phyloP scores from a whole-genome alignment of 2,888 invertebrate genomes.

The Cryptus viduatorius region DNA sequence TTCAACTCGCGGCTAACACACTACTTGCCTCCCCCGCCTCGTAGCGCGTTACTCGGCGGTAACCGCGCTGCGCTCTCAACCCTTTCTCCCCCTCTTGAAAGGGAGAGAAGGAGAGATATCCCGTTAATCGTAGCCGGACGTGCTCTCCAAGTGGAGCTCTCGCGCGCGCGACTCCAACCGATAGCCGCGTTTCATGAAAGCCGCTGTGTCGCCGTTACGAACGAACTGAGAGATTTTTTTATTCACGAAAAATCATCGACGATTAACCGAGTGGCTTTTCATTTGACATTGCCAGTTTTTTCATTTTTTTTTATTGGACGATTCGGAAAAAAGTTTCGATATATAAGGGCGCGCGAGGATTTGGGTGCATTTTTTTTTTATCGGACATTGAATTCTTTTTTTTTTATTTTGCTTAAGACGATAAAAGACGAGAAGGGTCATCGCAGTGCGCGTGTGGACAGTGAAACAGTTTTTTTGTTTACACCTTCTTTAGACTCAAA shows the following conservation, averaged over 20 bases:
- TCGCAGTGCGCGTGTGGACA: slow-evolving; percentile 50
- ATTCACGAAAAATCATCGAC: slow-evolving; percentile 10
- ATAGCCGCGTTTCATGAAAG: slow-evolving; percentile 30
- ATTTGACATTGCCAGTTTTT: not conserved
- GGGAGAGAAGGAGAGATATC: slow-evolving; percentile 63
- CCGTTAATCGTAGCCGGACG: slow-evolving; percentile 67
- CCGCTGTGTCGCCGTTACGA: slow-evolving; percentile 15
- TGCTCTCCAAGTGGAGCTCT: slow-evolving; percentile 65
- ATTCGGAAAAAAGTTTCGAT: not conserved
- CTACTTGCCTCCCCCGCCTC: slow-evolving; percentile 56
- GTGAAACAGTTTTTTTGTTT: slow-evolving; percentile 7
- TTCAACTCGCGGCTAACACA: slow-evolving; percentile 26
- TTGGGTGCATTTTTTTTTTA: not conserved
- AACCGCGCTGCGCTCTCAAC: slow-evolving; percentile 46
- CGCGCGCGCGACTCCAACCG: slow-evolving; percentile 57
- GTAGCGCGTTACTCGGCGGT: slow-evolving; percentile 58
- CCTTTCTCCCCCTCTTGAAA: slow-evolving; percentile 55
- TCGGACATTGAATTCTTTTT: not conserved
- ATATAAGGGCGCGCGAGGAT: not conserved
- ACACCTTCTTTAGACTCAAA: not conserved
- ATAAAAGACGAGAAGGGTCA: not conserved
- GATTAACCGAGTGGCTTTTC: not conserved
- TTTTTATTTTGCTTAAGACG: not conserved
- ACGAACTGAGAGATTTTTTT: not conserved
- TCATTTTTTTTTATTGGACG: not conserved